Base-by-base conservation (phyloP, 2,113 vertebrate species). In the Hippocampus abdominalis region DNA sequence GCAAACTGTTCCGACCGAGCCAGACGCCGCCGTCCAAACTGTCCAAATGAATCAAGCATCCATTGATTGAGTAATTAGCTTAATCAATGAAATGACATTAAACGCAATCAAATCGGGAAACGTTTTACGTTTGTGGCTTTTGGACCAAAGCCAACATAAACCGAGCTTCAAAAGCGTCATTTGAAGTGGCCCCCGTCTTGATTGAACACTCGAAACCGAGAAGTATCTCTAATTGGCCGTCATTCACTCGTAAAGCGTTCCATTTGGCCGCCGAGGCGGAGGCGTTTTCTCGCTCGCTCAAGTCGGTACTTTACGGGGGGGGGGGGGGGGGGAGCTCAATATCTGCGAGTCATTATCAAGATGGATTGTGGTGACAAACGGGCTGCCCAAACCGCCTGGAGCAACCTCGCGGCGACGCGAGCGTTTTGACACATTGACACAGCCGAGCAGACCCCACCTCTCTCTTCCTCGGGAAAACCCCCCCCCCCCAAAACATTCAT, bases 271-370 rank as follows among this genome's bases (percentile, higher is more conserved):
- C 57, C 51, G 71, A 75, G 72, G 67, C 12, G 0, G 75, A 85
- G 74, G 71, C 66, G 78, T 74, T 71, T 68, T 70, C 73, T 75
- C 48, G 66, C 76, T 36, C 5, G 75, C 76, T 83, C 71, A 73
- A 81, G 73, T 75, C 67, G 72, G 70, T 71, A 77, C 84, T 81
- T 80, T 74, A 59, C 73, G 74, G 68, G 66, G 78, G 78, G 32
- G 32, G 64, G 74, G 76, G n/a, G n/a, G n/a, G n/a, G n/a, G n/a
- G n/a, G n/a, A 73, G 84, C 82, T 82, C 83, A 75, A 81, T 82
- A 85, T 80, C 81, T 88, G 80, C 76, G 75, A 86, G 82, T 86
- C 84, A 91, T 90, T 91, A 90, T 81, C 74, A 80, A 86, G 88
- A 90, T 77, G 81, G 82, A 87, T 88, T 85, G 84, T 81, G 84